Evolutionary conservation across 23 tunicate genomes (phyloP).

Genomic region (Pegea sp.): DNA sequence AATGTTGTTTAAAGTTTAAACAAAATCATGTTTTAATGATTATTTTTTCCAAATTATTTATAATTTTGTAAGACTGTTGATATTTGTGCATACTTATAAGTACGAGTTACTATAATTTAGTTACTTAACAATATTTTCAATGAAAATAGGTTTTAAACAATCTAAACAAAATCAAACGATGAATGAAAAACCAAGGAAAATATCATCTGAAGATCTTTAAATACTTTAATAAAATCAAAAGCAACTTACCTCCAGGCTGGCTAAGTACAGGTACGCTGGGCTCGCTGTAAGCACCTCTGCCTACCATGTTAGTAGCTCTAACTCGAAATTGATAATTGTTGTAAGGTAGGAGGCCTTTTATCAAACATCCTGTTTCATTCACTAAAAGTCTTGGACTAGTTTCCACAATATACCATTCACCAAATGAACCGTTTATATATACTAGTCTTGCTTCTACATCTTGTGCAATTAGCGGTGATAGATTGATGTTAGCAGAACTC

Average conservation of each 20-base stretch:
- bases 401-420: not conserved
- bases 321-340: conserved; percentile 2
- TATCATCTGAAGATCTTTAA: too few relatives aligned
- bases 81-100: too few relatives aligned
- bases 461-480: not conserved
- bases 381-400: not conserved
- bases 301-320: conserved; percentile 3
- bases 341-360: not conserved
- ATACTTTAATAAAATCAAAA: too few relatives aligned
- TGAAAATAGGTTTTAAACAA: too few relatives aligned
- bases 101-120: too few relatives aligned
- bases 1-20: too few relatives aligned
- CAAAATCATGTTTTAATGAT: too few relatives aligned
- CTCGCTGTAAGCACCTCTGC: conserved; percentile 1
- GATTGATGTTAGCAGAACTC: not conserved
- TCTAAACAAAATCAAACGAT: too few relatives aligned
- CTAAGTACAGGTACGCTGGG: not conserved
- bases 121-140: too few relatives aligned
- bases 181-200: too few relatives aligned
- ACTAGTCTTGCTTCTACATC: not conserved
- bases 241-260: not conserved
- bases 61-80: too few relatives aligned
- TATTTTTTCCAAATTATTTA: too few relatives aligned
- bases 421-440: not conserved
- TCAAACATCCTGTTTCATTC: not conserved